These are phyloP conservation scores for Brienomyrus longianalis DNA, from an alignment of 2,113 vertebrate genomes.

Conservation along the genomic window DNA sequence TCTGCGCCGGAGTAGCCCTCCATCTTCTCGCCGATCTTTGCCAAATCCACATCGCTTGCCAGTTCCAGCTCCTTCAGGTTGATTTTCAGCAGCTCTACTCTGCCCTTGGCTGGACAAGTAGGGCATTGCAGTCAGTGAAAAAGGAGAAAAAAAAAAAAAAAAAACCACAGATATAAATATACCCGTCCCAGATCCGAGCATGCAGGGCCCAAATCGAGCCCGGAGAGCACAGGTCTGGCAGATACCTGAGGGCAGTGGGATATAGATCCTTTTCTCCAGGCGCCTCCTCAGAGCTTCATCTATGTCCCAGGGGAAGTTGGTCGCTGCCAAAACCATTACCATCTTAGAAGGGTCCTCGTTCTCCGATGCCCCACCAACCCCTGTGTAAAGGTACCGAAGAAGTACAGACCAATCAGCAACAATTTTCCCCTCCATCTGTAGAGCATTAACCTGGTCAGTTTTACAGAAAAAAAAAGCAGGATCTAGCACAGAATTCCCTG, in stretches of 20 bases:
- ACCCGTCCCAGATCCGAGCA: neutral
- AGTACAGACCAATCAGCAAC: neutral
- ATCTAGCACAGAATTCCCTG: neutral
- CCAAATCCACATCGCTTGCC: conserved; percentile 82
- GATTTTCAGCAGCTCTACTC: conserved; percentile 86
- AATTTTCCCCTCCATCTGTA: neutral
- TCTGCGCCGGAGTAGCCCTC: conserved; percentile 96
- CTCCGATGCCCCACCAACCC: conserved; percentile 88
- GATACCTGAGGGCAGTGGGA: conserved; percentile 91
- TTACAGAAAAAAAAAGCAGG: neutral
- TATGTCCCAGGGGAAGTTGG: conserved; percentile 98
- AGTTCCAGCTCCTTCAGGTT: conserved; percentile 89
- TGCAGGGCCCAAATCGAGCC: neutral
- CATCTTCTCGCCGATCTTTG: conserved; percentile 87
- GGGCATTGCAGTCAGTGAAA: neutral
- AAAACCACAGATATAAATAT: neutral
- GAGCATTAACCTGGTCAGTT: neutral
- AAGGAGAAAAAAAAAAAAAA: neutral
- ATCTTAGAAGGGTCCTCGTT: conserved; percentile 94
- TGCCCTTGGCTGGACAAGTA: conserved; percentile 70
- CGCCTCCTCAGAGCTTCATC: conserved; percentile 90
- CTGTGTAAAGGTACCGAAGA: conserved; percentile 44
- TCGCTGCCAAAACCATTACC: conserved; percentile 98
- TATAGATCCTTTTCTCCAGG: conserved; percentile 96
- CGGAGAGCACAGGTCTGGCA: neutral